Percentiles rank a stretch among this genome's conserved stretches.
Evolutionary conservation across 64 coral and sea anemone species (phyloP).

Genomic region (Exaiptasia diaphana): DNA sequence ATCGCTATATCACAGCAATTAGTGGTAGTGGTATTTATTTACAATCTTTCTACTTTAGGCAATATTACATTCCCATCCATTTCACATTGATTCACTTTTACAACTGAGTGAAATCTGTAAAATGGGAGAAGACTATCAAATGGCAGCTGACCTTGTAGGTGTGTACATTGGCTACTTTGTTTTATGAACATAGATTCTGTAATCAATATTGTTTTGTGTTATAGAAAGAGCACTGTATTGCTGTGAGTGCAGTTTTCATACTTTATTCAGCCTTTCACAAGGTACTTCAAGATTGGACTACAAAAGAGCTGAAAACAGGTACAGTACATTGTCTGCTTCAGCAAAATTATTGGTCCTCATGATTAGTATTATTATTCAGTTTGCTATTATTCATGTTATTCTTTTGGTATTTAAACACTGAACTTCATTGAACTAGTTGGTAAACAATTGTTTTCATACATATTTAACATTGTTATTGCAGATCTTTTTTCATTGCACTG

Average conservation of each 20-base stretch:
- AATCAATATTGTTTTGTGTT: slow-evolving; percentile 17
- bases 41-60: slow-evolving; percentile 28
- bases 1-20: not conserved
- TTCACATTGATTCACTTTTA: slow-evolving; percentile 84
- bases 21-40: not conserved
- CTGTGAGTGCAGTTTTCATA: slow-evolving; percentile 94
- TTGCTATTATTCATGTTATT: no score
- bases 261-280: slow-evolving; percentile 84
- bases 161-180: not conserved
- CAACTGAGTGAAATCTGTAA: slow-evolving; percentile 98
- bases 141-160: slow-evolving; percentile 99
- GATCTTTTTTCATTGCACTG: slow-evolving; percentile 85
- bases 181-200: not conserved
- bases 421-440: no score
- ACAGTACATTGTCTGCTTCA: no score
- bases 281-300: slow-evolving; percentile 79
- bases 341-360: no score
- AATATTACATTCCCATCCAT: slow-evolving; percentile 70
- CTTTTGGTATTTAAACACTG: no score
- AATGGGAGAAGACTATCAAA: slow-evolving; percentile 94
- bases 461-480: slow-evolving; percentile 24
- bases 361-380: no score
- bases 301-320: slow-evolving; percentile 87
- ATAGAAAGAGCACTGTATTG: slow-evolving; percentile 86
- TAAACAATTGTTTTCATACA: no score